phyloP scores from a whole-genome alignment of 2,888 invertebrate species.

The Leptopilina myrica region DNA sequence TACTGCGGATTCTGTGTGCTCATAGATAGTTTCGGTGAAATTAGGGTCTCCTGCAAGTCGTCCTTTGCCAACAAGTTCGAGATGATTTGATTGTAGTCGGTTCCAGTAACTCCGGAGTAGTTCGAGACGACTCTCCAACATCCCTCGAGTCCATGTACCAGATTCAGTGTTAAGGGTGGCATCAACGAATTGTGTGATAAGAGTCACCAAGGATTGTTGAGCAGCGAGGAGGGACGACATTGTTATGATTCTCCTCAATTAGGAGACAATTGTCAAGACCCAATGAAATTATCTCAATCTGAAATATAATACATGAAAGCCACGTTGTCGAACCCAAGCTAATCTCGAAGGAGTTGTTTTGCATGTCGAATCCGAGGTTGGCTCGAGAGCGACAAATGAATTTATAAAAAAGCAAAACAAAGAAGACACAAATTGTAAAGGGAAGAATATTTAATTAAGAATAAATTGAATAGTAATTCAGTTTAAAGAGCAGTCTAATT shows the following conservation, averaged over 20 bases:
- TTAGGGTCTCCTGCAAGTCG: neutral
- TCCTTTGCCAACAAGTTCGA: neutral
- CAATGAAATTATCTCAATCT: neutral
- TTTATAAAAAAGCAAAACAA: too few relatives aligned
- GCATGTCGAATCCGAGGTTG: too few relatives aligned
- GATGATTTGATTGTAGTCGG: neutral
- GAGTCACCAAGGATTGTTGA: neutral
- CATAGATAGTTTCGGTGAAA: neutral
- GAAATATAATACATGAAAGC: neutral
- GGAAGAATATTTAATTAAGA: too few relatives aligned
- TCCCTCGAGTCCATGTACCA: neutral
- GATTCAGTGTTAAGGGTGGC: neutral
- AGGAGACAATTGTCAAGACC: neutral
- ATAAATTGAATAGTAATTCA: too few relatives aligned
- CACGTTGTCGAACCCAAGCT: neutral
- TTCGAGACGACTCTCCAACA: neutral
- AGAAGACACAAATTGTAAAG: too few relatives aligned
- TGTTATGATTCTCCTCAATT: neutral
- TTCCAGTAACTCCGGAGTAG: neutral
- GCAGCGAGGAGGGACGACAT: neutral
- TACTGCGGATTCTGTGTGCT: neutral
- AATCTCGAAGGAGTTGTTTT: neutral
- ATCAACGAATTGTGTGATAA: neutral
- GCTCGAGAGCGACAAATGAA: too few relatives aligned
- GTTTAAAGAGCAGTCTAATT: too few relatives aligned